Conservation (phyloP, 2,113 vertebrate species). For the Phalacrocorax aristotelis region DNA sequence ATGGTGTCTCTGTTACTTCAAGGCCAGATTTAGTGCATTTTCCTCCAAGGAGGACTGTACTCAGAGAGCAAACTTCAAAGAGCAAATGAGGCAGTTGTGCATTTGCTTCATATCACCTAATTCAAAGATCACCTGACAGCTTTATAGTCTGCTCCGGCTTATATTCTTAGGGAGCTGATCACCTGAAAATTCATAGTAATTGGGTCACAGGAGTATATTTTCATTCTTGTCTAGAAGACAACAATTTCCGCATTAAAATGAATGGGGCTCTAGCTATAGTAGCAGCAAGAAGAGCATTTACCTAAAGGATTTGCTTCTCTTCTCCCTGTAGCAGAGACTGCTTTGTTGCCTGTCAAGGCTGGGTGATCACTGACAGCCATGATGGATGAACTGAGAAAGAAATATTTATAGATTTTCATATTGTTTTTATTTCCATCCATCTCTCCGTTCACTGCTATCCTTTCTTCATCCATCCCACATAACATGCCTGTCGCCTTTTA, state of each 20-base stretch:
- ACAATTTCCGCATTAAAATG: not conserved
- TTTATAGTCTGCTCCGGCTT: not conserved
- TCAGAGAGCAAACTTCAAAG: not conserved
- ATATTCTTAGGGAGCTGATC: not conserved
- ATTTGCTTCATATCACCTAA: not conserved
- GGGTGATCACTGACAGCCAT: not conserved
- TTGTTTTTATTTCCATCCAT: constrained; percentile 44
- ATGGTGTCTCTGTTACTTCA: not conserved
- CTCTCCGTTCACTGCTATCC: not conserved
- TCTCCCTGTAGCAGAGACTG: not conserved
- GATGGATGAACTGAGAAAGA: constrained; percentile 28
- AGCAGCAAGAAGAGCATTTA: not conserved
- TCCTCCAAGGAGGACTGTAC: not conserved
- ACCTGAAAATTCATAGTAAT: not conserved
- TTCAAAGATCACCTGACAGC: not conserved
- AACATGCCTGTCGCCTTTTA: constrained; percentile 3
- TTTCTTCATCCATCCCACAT: constrained; percentile 6
- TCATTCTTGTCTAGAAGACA: not conserved
- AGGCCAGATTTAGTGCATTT: not conserved
- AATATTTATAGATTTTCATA: constrained; percentile 58
- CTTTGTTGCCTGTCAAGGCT: constrained; percentile 14
- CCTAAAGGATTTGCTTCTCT: not conserved
- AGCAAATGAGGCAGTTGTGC: not conserved
- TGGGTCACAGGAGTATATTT: not conserved
- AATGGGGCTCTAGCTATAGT: not conserved